Evolutionary conservation across 2,888 invertebrate species (phyloP), one percentile per base, ranked within the genome.

Genomic region (Epinotia brunnichana): DNA sequence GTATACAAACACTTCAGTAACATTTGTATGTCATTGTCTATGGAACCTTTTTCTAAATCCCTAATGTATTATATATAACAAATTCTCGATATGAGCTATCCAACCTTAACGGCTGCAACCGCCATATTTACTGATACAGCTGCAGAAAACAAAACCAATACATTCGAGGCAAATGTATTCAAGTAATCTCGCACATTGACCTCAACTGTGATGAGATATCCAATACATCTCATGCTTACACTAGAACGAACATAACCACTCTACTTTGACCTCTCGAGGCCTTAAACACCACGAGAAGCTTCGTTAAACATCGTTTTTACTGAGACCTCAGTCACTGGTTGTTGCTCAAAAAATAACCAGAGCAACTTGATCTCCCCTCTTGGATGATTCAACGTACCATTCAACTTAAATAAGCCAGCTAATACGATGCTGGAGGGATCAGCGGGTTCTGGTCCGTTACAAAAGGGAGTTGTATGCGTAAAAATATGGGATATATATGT

Each of bases 201-300:
- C 82, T 79, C 59, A 63, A 80, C 80, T 73, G 78, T 77, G 80
- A 83, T 83, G 80, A 77, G 81, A 80, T 82, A 79, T 78, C 79
- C 82, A 80, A 84, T 84, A 85, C 78, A 83, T 85, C 76, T 77
- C 76, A 48, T 74, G 70, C 81, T 81, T 81, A 81, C 77, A 81
- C 79, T 81, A 78, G 76, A 76, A 74, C 76, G 76, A 81, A 78
- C 57, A 56, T 74, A 79, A 76, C 84, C 83, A 83, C 15, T 71
- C 29, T 73, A 79, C 67, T 68, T 15, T 75, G 84, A 82, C 67
- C 85, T 74, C 41, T 76, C 72, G 56, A 69, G 70, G 75, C 75
- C 76, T 77, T 76, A 64, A 75, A 74, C 74, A 63, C 75, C 57
- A 66, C 75, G 74, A 68, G 71, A 74, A 68, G 35, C 56, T 39